These are phyloP conservation scores for Malurus elegans DNA, from an alignment of 2,113 vertebrate species.

Conservation along the genomic window DNA sequence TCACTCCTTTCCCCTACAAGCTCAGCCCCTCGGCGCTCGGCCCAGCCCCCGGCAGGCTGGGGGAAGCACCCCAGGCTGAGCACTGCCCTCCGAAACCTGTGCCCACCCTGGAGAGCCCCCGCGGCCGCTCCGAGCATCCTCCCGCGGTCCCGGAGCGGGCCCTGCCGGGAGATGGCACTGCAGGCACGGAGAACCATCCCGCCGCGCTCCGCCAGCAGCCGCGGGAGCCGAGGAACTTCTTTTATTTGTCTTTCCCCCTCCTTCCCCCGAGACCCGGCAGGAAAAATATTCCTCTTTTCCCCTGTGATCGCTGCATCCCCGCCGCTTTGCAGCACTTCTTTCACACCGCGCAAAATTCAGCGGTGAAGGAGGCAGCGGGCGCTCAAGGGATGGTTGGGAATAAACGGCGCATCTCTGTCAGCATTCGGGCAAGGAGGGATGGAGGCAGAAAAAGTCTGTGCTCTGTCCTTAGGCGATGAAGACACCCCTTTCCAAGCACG, in stretches of 20 bases:
- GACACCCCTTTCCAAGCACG: not conserved
- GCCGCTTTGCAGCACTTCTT: not conserved
- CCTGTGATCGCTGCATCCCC: not conserved
- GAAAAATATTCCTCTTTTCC: not conserved
- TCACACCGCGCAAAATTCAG: not conserved
- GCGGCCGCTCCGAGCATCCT: not conserved
- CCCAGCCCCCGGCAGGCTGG: not conserved
- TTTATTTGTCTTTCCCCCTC: not conserved
- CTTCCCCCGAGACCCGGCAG: not conserved
- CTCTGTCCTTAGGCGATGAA: not conserved
- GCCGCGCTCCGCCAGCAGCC: not conserved
- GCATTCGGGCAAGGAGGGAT: fast-evolving
- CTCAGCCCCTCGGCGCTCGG: not conserved
- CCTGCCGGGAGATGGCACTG: conserved; percentile 69
- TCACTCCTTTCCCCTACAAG: not conserved
- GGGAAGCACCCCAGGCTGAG: not conserved
- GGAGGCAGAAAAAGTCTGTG: not conserved
- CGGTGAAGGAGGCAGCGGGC: not conserved
- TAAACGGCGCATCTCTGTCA: not conserved
- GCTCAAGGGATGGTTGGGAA: fast-evolving
- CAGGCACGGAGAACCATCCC: conserved; percentile 41
- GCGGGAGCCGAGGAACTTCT: fast-evolving
- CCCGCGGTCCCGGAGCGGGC: not conserved
- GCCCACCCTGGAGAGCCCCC: not conserved
- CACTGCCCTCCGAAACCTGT: fast-evolving